Evolutionary conservation across 1,140 invertebrate genomes (phyloP), one percentile per base, ranked within the genome.

Genomic region (Temnothorax nylanderi): DNA sequence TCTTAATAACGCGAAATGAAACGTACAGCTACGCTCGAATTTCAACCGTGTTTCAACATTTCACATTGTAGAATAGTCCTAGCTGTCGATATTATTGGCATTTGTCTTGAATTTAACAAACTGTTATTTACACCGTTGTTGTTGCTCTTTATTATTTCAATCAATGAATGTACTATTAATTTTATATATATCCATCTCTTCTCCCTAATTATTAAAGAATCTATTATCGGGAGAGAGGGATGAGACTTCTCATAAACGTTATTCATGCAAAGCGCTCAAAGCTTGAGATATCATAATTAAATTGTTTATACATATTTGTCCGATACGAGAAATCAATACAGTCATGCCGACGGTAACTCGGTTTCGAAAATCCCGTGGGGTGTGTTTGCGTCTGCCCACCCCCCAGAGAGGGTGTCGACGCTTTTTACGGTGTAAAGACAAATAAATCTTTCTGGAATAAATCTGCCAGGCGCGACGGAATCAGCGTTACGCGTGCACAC

Each of bases 361-460:
- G 5, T 60, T 13, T 56, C 10, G 54, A 60, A 37, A 84, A 75
- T 6, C n/a, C 47, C 6, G 26, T 10, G 10, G 51, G 72, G 58
- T 58, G 54, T 26, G 16, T 41, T 21, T 41, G 41, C n/a, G 54
- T 74, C 2, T 32, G 5, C 34, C 41, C 44, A 18, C 49, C 3
- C n/a, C 0, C 21, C 8, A 13, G 80, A 72, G 47, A 58, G 44
- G 37, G 37, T 47, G 41, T 75, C 80, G 44, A 75, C 69, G 56
- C 69, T 62, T 74, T 21, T 37, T 56, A 58, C 65, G 80, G 21
- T 84, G 69, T 84, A 84, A 75, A 84, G 80, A 84, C 80, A 84
- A 84, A 84, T 84, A 84, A 75, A 84, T 84, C 80, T 75, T 84
- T 75, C 41, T 16, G 54, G 69, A 75, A 84, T 84, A 84, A 84